Conservation (phyloP, 2,797 vertebrate genomes). For the Myotis pilosus region DNA sequence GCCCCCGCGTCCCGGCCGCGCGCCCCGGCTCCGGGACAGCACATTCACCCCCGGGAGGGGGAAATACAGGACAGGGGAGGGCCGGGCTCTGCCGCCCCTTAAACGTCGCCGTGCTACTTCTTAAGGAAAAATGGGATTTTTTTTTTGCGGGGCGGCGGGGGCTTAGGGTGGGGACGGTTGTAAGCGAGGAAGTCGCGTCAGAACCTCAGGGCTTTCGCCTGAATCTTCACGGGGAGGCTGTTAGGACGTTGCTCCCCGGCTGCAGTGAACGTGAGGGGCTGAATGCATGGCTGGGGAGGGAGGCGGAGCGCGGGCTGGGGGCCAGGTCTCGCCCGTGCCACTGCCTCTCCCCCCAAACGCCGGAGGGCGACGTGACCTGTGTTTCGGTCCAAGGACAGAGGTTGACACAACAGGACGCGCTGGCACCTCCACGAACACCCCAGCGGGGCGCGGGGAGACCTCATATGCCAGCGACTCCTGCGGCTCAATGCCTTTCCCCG, state of each 20-base stretch:
- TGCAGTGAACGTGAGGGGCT: neutral
- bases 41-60: neutral
- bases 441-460: neutral
- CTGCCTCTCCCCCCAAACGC: neutral
- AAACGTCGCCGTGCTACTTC: neutral
- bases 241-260: rapidly evolving
- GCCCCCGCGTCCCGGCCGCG: too few relatives aligned
- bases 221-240: neutral
- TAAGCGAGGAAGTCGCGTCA: neutral
- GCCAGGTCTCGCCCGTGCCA: neutral
- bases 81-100: rapidly evolving
- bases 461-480: rapidly evolving
- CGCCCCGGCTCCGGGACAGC: neutral
- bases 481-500: rapidly evolving
- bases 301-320: neutral
- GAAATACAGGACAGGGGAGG: neutral
- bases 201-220: neutral
- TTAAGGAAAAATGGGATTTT: neutral
- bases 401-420: neutral
- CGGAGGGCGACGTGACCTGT: too few relatives aligned
- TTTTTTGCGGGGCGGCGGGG: rapidly evolving
- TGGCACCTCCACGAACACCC: neutral
- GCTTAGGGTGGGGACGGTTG: too few relatives aligned
- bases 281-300: too few relatives aligned
- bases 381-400: neutral